Percentiles rank a stretch among this genome's conserved stretches.
Evolutionary conservation across 2,888 invertebrate species (phyloP).

Genomic region (Linnaemya tessellans): DNA sequence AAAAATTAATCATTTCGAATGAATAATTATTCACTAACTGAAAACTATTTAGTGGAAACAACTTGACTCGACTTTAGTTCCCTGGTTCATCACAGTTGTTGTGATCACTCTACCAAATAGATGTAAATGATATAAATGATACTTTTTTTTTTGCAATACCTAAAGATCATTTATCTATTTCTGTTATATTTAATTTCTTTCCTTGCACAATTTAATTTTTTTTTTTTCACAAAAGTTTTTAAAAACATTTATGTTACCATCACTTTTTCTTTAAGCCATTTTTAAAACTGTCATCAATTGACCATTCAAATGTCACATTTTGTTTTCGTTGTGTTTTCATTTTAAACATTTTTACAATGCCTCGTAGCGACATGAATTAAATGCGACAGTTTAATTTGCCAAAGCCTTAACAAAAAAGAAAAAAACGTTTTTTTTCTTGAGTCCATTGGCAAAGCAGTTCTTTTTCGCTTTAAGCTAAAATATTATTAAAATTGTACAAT

Average conservation of each 20-base stretch:
- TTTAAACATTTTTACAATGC: slow-evolving; percentile 67
- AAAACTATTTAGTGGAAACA: too few relatives aligned
- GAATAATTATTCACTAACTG: too few relatives aligned
- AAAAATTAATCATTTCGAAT: too few relatives aligned
- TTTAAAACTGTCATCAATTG: slow-evolving; percentile 70
- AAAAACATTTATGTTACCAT: slow-evolving; percentile 24
- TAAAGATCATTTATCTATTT: neutral
- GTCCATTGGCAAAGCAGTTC: neutral
- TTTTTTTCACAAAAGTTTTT: neutral
- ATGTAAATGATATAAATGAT: too few relatives aligned
- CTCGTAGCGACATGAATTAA: slow-evolving; percentile 80
- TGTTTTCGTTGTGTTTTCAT: slow-evolving; percentile 75
- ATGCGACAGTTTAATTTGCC: slow-evolving; percentile 83
- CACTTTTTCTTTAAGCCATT: slow-evolving; percentile 29
- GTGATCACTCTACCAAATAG: too few relatives aligned
- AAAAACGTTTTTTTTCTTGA: neutral
- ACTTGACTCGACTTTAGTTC: too few relatives aligned
- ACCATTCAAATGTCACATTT: slow-evolving; percentile 82
- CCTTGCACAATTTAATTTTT: neutral
- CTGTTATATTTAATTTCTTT: slow-evolving; percentile 5
- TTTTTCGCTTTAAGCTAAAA: slow-evolving; percentile 21
- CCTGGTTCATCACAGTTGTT: too few relatives aligned
- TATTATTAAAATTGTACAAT: slow-evolving; percentile 23
- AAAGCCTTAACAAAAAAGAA: slow-evolving; percentile 34
- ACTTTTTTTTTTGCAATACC: too few relatives aligned